These are phyloP conservation scores for Helobdella robusta DNA, from an alignment of 2,888 invertebrate species.

Conservation along the genomic window DNA sequence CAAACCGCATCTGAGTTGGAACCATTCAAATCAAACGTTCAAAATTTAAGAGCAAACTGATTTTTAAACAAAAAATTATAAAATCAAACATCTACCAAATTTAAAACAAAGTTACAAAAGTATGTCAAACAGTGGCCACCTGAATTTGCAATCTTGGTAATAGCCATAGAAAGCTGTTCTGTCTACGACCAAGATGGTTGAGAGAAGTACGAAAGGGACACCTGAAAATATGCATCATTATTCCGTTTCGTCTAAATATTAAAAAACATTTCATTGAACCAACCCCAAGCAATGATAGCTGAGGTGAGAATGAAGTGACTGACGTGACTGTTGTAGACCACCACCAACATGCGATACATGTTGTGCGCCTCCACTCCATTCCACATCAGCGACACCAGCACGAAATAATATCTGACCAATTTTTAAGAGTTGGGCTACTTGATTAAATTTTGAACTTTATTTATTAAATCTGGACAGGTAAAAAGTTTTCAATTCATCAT, in stretches of 20 bases:
- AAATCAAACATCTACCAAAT: no score
- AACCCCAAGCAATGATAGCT: constrained; percentile 30
- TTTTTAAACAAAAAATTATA: no score
- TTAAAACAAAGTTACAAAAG: no score
- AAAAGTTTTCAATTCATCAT: no score
- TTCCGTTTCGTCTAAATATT: no score
- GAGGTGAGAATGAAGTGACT: constrained; percentile 27
- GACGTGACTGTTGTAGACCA: constrained; percentile 26
- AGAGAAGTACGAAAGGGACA: background rate
- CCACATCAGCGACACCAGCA: constrained; percentile 31
- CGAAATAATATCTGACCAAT: constrained; percentile 29
- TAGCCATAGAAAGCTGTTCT: constrained; percentile 4
- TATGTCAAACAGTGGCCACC: no score
- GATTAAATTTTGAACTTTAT: no score
- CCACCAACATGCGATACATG: constrained; percentile 30
- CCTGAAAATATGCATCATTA: background rate
- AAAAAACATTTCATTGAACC: no score
- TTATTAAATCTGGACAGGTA: no score
- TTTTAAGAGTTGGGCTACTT: no score
- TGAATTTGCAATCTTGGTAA: constrained; percentile 7
- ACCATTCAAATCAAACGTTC: no score
- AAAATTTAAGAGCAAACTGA: no score
- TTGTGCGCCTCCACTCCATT: constrained; percentile 31
- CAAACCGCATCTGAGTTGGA: constrained; percentile 18
- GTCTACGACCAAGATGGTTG: background rate